A percentile compares a stretch with the other conserved stretches of the same genome.
These are phyloP conservation scores for Kradibia gibbosae DNA, from an alignment of 1,140 invertebrate species.

Conservation along the genomic window DNA sequence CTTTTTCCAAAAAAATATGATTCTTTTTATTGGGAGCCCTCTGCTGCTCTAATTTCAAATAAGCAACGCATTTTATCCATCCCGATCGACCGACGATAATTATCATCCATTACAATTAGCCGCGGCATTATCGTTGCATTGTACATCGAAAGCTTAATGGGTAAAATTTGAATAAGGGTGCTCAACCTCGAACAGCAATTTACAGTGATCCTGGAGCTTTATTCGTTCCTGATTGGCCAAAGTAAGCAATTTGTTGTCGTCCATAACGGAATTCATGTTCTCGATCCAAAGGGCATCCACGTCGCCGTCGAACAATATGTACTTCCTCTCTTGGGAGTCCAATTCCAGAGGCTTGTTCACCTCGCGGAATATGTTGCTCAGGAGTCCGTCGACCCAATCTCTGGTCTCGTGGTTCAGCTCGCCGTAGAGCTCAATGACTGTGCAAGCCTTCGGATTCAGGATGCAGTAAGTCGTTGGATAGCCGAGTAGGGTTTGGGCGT, in stretches of 20 bases:
- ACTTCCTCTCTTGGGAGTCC: constrained; percentile 78
- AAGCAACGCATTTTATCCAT: too few species aligned
- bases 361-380: constrained; percentile 92
- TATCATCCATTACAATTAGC: too few species aligned
- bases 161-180: too few species aligned
- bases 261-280: constrained; percentile 98
- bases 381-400: constrained; percentile 93
- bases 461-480: constrained; percentile 83
- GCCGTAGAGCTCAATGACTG: constrained; percentile 92
- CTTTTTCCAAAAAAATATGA: constrained; percentile 59
- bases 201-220: constrained; percentile 84
- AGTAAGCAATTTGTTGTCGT: constrained; percentile 92
- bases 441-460: constrained; percentile 90
- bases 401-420: constrained; percentile 86
- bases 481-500: constrained; percentile 83
- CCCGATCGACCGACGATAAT: too few species aligned
- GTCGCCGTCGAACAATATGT: constrained; percentile 93
- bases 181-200: constrained; percentile 88
- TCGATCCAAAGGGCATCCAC: constrained; percentile 95
- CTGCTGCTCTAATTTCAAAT: too few species aligned
- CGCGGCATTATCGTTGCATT: too few species aligned
- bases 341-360: constrained; percentile 85
- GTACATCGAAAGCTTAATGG: too few species aligned
- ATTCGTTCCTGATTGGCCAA: constrained; percentile 93
- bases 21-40: background rate